A percentile compares a stretch with the other conserved stretches of the same genome.
Evolutionary conservation across 1,140 invertebrate species (phyloP).

Genomic region (Hyposmocoma kahamanoa): DNA sequence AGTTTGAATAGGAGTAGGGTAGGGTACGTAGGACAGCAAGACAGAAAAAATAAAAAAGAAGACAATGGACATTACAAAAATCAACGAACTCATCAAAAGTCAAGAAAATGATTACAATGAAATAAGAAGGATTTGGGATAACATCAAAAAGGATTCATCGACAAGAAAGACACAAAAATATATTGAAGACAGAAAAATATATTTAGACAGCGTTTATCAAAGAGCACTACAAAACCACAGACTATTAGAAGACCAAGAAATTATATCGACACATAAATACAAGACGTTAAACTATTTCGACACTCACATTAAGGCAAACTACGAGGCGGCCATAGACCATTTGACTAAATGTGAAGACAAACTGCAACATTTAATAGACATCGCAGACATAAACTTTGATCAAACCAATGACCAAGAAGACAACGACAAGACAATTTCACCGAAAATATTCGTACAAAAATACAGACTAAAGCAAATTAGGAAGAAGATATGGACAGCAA

Average conservation of each 20-base stretch:
- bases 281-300: slow-evolving; percentile 4
- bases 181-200: not conserved
- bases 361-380: not conserved
- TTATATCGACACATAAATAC: slow-evolving; percentile 2
- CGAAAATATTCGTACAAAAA: not conserved
- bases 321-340: not conserved
- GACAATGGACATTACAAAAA: slow-evolving; percentile 5
- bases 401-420: not conserved
- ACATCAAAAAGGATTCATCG: not conserved
- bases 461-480: not conserved
- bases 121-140: slow-evolving; percentile 4
- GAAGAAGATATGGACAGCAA: not conserved
- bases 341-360: not conserved
- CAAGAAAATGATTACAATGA: not conserved
- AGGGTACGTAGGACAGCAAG: too few relatives aligned
- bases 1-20: slow-evolving; percentile 1
- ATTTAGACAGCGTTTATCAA: not conserved
- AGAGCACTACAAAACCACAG: slow-evolving; percentile 5
- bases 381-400: not conserved
- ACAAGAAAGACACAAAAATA: not conserved
- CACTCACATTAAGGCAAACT: not conserved
- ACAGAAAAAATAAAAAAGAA: too few relatives aligned
- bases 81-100: slow-evolving; percentile 5
- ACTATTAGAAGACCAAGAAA: not conserved
- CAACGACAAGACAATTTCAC: not conserved